Percentiles rank a stretch among this genome's conserved stretches.
Evolutionary conservation across 2,113 vertebrate genomes (phyloP).

Genomic region (Poeciliopsis occidentalis): DNA sequence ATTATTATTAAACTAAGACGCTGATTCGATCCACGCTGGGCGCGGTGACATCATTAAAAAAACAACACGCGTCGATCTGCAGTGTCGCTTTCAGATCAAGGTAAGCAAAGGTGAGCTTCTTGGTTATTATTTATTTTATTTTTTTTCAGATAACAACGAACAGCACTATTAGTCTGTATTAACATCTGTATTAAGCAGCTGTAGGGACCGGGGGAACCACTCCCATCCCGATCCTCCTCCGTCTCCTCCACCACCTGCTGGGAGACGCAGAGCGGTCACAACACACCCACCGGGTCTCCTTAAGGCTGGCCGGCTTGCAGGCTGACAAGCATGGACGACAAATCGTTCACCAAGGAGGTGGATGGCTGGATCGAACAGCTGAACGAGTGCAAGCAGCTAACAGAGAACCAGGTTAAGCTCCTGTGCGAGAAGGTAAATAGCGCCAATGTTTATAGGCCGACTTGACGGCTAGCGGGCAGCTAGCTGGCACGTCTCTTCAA

Average conservation of each 20-base stretch:
- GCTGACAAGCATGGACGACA: constrained; percentile 88
- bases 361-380: constrained; percentile 97
- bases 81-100: too few species aligned
- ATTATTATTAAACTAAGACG: too few species aligned
- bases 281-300: constrained; percentile 21
- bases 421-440: constrained; percentile 91
- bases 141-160: too few species aligned
- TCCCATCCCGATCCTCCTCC: neutral
- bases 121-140: too few species aligned
- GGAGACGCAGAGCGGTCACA: constrained; percentile 22
- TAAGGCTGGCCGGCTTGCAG: constrained; percentile 36
- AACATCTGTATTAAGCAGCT: too few species aligned
- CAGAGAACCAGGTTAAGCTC: constrained; percentile 94
- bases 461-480: neutral
- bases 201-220: neutral
- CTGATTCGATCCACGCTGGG: too few species aligned
- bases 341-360: constrained; percentile 93
- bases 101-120: too few species aligned
- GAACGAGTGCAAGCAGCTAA: constrained; percentile 94
- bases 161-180: too few species aligned
- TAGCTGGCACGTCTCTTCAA: neutral
- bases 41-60: too few species aligned
- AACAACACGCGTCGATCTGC: too few species aligned
- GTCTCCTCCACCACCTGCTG: constrained; percentile 2
- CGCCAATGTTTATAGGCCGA: too few species aligned